Evolutionary conservation across 1,140 invertebrate genomes (phyloP), one percentile per base, ranked within the genome.

Genomic region (Maniola jurtina): DNA sequence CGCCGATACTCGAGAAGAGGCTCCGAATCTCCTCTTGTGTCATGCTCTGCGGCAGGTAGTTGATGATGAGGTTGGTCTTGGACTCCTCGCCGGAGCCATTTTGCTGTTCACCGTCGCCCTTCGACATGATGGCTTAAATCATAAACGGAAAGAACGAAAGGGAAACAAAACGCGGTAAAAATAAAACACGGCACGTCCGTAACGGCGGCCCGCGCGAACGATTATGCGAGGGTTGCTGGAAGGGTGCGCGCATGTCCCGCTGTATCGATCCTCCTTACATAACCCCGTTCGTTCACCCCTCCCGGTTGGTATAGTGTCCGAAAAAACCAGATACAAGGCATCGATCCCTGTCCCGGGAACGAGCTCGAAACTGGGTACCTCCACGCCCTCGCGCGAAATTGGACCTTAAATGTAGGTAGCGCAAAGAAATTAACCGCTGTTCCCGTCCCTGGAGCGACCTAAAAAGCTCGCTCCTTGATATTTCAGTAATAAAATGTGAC

Each of bases 41-140:
- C 99, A 99, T 99, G 63, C 97, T 99, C 92, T 99, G 99, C 55
- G 99, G 99, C 83, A 99, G 93, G 91, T 99, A 99, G 91, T 99
- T 99, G 74, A 99, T 98, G 87, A 99, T 99, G 71, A 99, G 94
- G 93, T 99, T 99, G 57, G 97, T 98, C 93, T 99, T 99, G 70
- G 96, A 97, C 90, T 98, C 97, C 92, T 98, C 97, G 76, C 95
- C 93, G 75, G 94, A 94, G 63, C 92, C 92, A 79, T 95, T 93
- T 84, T 95, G 93, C 74, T 95, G 93, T 88, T 94, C 92, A 79
- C 92, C 92, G 78, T 94, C 93, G 89, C 95, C 96, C 92, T 96
- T 96, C 91, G 95, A 95, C 95, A 96, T 96, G 95, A 95, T 96
- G 81, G 83, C 83, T 89, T 83, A 90, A 90, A 90, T 86, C 82